A percentile compares a stretch with the other conserved stretches of the same genome.
Evolutionary conservation across 2,797 vertebrate genomes (phyloP).

Genomic region (Brachymystax lenok): DNA sequence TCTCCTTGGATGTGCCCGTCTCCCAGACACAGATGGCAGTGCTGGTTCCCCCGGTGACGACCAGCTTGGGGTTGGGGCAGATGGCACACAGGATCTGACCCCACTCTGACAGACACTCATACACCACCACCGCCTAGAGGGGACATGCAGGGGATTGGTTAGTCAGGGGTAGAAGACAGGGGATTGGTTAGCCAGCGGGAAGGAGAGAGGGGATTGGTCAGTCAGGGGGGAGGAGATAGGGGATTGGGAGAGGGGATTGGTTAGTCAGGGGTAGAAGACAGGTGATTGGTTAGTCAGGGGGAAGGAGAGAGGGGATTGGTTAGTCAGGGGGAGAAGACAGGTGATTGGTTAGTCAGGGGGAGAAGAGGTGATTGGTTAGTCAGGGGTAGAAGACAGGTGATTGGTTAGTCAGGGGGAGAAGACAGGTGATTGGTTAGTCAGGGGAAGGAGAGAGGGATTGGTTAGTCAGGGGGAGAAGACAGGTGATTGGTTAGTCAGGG

Average conservation of each 20-base stretch:
- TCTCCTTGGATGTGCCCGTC: constrained; percentile 92
- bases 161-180: not conserved
- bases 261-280: not conserved
- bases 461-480: too few species aligned
- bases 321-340: not conserved
- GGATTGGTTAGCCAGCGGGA: too few species aligned
- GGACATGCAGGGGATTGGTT: too few species aligned
- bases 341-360: too few species aligned
- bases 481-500: too few species aligned
- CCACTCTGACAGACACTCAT: constrained; percentile 97
- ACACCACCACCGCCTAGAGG: constrained; percentile 87
- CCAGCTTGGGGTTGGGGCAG: constrained; percentile 92
- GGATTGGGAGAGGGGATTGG: not conserved
- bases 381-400: too few species aligned
- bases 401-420: too few species aligned
- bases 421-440: too few species aligned
- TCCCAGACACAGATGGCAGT: constrained; percentile 97
- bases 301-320: not conserved
- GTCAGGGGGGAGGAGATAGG: too few species aligned
- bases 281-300: not conserved
- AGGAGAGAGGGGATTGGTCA: too few species aligned
- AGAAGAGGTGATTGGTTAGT: too few species aligned
- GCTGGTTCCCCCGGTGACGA: constrained; percentile 92
- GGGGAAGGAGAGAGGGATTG: too few species aligned
- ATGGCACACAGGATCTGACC: constrained; percentile 94